These are phyloP conservation scores for Pseudochirops corinnae DNA, from an alignment of 2,797 vertebrate species.

Conservation along the genomic window DNA sequence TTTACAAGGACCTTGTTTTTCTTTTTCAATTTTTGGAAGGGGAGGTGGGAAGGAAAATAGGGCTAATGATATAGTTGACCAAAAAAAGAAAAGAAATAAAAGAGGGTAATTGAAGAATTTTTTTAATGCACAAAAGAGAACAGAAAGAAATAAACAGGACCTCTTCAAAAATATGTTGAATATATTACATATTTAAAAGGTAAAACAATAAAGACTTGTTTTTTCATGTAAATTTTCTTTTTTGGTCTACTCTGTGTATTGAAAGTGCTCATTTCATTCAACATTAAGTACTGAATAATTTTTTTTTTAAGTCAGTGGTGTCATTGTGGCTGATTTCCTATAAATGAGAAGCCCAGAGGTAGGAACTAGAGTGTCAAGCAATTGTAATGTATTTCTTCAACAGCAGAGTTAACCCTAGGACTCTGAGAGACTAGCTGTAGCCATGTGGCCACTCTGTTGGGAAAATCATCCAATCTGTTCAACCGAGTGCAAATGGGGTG, in stretches of 20 bases:
- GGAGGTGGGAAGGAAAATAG: neutral
- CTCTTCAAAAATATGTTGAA: neutral
- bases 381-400: neutral
- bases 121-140: neutral
- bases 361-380: neutral
- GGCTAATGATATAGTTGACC: neutral
- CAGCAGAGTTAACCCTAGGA: neutral
- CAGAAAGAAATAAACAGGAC: neutral
- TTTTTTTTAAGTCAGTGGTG: neutral
- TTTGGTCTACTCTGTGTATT: neutral
- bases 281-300: neutral
- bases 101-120: neutral
- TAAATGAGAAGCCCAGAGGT: neutral
- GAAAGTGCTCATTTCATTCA: neutral
- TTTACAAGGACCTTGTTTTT: neutral
- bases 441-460: neutral
- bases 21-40: neutral
- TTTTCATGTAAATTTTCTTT: neutral
- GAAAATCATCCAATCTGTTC: neutral
- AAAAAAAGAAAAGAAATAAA: neutral
- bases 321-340: neutral
- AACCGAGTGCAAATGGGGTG: neutral
- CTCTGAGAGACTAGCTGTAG: neutral
- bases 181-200: neutral
- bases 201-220: neutral